phyloP scores from a whole-genome alignment of 2,888 invertebrate genomes.

The Argyresthia goedartella region DNA sequence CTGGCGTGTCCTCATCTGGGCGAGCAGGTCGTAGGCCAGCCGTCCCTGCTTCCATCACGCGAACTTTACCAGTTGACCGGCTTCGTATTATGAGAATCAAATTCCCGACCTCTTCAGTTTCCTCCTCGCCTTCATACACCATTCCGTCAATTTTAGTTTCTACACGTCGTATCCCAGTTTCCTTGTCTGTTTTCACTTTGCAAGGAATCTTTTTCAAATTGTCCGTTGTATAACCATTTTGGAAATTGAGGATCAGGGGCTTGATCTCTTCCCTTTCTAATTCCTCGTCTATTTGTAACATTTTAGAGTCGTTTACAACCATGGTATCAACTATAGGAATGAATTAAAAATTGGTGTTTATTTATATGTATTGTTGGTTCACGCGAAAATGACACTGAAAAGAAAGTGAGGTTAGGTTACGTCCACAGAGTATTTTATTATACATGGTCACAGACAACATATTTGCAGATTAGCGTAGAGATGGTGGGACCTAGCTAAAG shows the following conservation, averaged over 20 bases:
- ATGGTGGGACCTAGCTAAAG: too few relatives aligned
- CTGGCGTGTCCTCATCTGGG: slow-evolving; percentile 21
- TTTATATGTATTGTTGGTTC: too few relatives aligned
- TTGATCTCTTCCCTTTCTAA: slow-evolving; percentile 26
- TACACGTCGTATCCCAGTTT: slow-evolving; percentile 24
- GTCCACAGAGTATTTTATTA: too few relatives aligned
- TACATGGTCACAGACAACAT: too few relatives aligned
- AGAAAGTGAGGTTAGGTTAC: too few relatives aligned
- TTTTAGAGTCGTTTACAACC: too few relatives aligned
- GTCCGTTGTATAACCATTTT: slow-evolving; percentile 44
- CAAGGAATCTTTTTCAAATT: slow-evolving; percentile 29
- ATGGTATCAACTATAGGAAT: too few relatives aligned
- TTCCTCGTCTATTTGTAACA: slow-evolving; percentile 36
- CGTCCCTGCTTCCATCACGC: slow-evolving; percentile 37
- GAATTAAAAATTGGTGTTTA: too few relatives aligned
- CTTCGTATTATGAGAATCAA: slow-evolving; percentile 40
- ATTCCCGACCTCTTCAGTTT: slow-evolving; percentile 29
- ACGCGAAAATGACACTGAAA: too few relatives aligned
- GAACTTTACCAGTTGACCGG: slow-evolving; percentile 41
- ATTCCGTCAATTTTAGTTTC: slow-evolving; percentile 28
- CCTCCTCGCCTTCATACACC: slow-evolving; percentile 43
- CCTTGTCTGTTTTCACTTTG: slow-evolving; percentile 25
- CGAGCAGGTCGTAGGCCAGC: slow-evolving; percentile 28
- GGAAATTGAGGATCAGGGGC: slow-evolving; percentile 39
- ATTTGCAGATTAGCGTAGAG: too few relatives aligned